Base-by-base conservation (phyloP, 2,113 vertebrate species). In the Dasypus novemcinctus region DNA sequence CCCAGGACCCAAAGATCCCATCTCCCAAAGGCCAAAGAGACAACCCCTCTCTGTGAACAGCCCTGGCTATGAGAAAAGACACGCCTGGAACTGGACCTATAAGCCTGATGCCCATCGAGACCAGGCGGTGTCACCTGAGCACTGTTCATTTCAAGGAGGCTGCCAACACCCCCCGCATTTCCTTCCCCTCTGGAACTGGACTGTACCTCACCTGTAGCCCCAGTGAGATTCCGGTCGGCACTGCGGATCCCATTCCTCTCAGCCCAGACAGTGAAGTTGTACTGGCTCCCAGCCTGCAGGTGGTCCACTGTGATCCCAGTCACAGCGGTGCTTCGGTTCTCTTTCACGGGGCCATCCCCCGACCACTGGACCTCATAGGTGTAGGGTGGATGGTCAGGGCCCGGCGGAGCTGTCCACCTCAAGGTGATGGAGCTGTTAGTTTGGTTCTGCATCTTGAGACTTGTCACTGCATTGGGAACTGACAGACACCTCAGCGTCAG, bases 341-440 rank as follows among this genome's bases (percentile, higher is more conserved):
- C n/a, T n/a, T n/a, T n/a, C n/a, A n/a, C n/a, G n/a, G n/a, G n/a
- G n/a, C n/a, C n/a, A n/a, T n/a, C n/a, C n/a, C n/a, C n/a, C n/a
- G 4, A 2, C 23, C 87, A 83, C 6, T 75, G 72, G 46, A 91
- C 20, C 79, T 18, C 1, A 86, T 87, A 93, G 68, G 81, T 94
- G 29, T 87, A 71, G 43, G 3, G 0, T 21, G 49, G 12, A 0
- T 1, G 8, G 0, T 2, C 13, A 20, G 78, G 75, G 20, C 36
- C 63, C 18, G 2, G 0, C 0, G 36, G n/a, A 3, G 31, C 36
- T 49, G 11, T 7, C 97, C 94, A 95, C 43, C 5, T 10, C 82
- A 96, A 69, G 33, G 41, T 75, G 66, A 98, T 41, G 29, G 96
- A 95, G 88, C 10, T 75, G 41, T 38, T 94, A 64, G 66, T 91